Evolutionary conservation across 53 echinoderm and acorn worm species (phyloP).

Genomic region (Pentamera pediparva): DNA sequence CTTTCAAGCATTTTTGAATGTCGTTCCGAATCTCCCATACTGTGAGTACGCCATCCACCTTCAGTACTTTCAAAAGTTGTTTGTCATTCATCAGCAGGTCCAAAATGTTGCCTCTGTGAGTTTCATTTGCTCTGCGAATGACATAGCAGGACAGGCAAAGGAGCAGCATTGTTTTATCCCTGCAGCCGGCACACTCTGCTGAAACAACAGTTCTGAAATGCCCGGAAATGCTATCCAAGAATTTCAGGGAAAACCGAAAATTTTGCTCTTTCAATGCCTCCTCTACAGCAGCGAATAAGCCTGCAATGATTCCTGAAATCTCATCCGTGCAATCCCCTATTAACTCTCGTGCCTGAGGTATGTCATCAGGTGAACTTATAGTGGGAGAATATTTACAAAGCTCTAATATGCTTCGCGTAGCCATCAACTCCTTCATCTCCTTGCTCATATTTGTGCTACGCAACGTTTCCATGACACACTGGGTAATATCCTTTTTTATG

Average conservation of each 20-base stretch:
- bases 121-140: neutral
- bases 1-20: neutral
- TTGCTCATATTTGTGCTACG: neutral
- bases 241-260: neutral
- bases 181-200: neutral
- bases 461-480: neutral
- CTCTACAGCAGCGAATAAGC: neutral
- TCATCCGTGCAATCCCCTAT: neutral
- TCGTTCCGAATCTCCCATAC: neutral
- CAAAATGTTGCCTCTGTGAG: neutral
- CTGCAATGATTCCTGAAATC: neutral
- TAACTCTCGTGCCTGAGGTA: neutral
- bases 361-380: neutral
- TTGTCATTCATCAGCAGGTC: neutral
- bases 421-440: conserved; percentile 9
- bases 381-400: neutral
- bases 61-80: neutral
- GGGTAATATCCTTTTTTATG: neutral
- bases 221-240: neutral
- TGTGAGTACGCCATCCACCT: neutral
- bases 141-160: neutral
- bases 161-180: neutral
- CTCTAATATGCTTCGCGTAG: neutral
- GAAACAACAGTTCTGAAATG: neutral
- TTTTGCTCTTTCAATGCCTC: neutral